phyloP scores from a whole-genome alignment of 2,888 invertebrate genomes.

The Conus canariensis region DNA sequence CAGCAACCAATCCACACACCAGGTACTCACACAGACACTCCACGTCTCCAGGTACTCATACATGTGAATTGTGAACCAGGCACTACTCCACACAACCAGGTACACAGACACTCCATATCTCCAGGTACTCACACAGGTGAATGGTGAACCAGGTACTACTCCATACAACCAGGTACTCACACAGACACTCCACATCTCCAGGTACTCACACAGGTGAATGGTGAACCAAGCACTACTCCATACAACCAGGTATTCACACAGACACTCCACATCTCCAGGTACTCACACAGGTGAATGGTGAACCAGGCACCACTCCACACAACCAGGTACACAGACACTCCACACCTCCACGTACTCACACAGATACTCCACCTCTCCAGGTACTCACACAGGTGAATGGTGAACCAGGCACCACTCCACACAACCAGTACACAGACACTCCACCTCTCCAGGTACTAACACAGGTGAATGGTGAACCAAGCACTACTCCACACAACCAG shows the following conservation, averaged over 20 bases:
- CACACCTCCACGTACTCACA: too few relatives aligned
- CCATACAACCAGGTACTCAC: background rate
- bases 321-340: too few relatives aligned
- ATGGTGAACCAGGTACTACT: too few relatives aligned
- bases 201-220: background rate
- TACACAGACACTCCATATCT: too few relatives aligned
- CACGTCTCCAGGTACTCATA: background rate
- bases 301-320: constrained; percentile 75
- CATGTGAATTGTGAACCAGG: too few relatives aligned
- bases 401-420: too few relatives aligned
- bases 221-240: background rate
- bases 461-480: background rate
- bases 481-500: background rate
- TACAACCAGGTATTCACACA: background rate
- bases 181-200: background rate
- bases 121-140: too few relatives aligned
- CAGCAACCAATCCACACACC: too few relatives aligned
- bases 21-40: background rate
- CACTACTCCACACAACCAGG: too few relatives aligned
- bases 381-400: too few relatives aligned
- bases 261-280: background rate
- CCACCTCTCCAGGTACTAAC: background rate
- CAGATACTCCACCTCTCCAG: background rate
- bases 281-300: constrained; percentile 23
- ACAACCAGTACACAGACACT: too few relatives aligned